Percentiles rank a stretch among this genome's conserved stretches.
Conservation (phyloP, 2,888 invertebrate genomes). For the Agriopis aurantiaria region DNA sequence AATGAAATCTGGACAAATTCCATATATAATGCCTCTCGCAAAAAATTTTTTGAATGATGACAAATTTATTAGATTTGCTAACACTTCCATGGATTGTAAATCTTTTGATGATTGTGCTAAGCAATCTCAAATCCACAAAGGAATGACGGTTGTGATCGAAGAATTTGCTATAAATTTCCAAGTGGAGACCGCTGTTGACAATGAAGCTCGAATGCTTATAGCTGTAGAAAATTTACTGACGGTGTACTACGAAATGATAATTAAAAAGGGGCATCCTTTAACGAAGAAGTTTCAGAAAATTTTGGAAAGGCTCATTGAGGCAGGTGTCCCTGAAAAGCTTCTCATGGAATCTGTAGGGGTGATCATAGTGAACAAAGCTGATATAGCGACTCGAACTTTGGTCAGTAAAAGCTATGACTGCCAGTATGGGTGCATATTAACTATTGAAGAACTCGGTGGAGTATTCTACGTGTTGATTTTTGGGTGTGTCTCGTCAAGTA, state of each 20-base stretch:
- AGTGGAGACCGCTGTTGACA: conserved; percentile 60
- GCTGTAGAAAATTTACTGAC: conserved; percentile 62
- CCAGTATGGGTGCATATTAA: conserved; percentile 66
- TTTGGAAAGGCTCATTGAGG: conserved; percentile 63
- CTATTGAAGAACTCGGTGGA: conserved; percentile 62
- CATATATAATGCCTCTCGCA: conserved; percentile 53
- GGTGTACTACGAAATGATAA: conserved; percentile 71
- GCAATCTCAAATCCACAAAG: conserved; percentile 55
- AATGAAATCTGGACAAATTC: conserved; percentile 58
- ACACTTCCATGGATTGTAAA: conserved; percentile 59
- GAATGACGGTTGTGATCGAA: conserved; percentile 63
- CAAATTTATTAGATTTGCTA: conserved; percentile 58
- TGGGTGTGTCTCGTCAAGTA: conserved; percentile 62
- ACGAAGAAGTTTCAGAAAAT: conserved; percentile 54
- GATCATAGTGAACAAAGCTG: conserved; percentile 58
- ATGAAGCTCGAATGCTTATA: conserved; percentile 66
- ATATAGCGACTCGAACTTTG: conserved; percentile 58
- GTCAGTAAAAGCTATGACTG: conserved; percentile 69
- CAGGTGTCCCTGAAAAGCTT: conserved; percentile 68
- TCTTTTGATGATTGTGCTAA: conserved; percentile 59
- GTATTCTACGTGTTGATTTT: conserved; percentile 65
- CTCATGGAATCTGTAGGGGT: conserved; percentile 68
- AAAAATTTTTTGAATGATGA: conserved; percentile 65
- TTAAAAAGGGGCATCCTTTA: conserved; percentile 60
- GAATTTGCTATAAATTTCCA: conserved; percentile 61